Base-by-base conservation (phyloP, 2,888 invertebrate species). In the Thecocarcelia acutangulata region DNA sequence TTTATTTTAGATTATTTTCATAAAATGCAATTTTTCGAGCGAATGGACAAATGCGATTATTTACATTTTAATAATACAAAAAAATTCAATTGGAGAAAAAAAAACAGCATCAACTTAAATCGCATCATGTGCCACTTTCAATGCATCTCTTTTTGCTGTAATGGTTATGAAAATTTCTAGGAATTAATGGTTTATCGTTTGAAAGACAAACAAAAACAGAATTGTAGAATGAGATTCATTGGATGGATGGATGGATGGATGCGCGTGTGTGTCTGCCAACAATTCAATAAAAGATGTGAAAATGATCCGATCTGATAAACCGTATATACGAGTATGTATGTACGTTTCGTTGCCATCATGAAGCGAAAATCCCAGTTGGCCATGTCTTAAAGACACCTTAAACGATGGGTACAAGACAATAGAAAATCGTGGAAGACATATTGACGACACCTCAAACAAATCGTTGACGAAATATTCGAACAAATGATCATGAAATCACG, bases 1-100 rank as follows among this genome's bases (percentile, higher is more conserved):
- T 24, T 40, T 33, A 33, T 66, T 66, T 73, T 24, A 68, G 24
- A 63, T 33, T 73, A 72, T 37, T 61, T 33, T 21, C 42, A 72
- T 50, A 50, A 73, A 77, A 64, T 64, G 15, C 9, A 82, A 78
- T 82, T 78, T 82, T 78, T 52, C 82, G 70, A 46, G 12, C 48
- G 69, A 82, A 59, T 82, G 69, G 48, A 13, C 59, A 70, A 78
- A 75, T 78, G 56, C 78, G 74, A 82, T 82, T 82, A 82, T 78
- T 78, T 74, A 78, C 46, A 82, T 82, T 70, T 58, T n/a, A 24
- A 15, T 59, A 48, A 58, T 42, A 59, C 15, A 28, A 28, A 15
- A 21, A 40, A 21, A 44, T 46, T 58, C 44, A 54, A 33, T 33
- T 33, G 33, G 33, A 33, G 33, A 59, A 59, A 19, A 59, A 15